Evolutionary conservation across 2,888 invertebrate genomes (phyloP).

Genomic region (Meiosimyza decipiens): DNA sequence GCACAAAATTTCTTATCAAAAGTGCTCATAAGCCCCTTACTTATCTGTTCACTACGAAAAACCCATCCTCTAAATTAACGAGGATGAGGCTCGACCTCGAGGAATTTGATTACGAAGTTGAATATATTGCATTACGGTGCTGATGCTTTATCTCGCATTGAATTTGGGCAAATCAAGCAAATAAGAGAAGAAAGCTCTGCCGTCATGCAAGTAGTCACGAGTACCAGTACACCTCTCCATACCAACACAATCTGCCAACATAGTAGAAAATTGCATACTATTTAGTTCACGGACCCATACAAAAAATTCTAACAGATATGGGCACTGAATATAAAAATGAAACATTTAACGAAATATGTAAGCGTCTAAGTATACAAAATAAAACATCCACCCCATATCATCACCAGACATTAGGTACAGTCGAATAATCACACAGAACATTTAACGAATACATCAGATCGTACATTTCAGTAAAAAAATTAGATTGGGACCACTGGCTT

Average conservation of each 20-base stretch:
- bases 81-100: conserved; percentile 48
- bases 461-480: conserved; percentile 22
- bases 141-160: neutral
- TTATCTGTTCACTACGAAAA: conserved; percentile 47
- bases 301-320: neutral
- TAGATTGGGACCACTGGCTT: conserved; percentile 21
- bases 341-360: neutral
- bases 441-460: conserved; percentile 26
- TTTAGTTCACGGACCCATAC: neutral
- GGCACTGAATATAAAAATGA: neutral
- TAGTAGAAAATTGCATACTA: neutral
- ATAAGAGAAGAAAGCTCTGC: no score
- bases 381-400: conserved; percentile 24
- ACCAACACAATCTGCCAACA: no score
- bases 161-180: no score
- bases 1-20: conserved; percentile 42
- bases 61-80: conserved; percentile 49
- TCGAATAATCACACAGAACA: conserved; percentile 23
- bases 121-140: conserved; percentile 43
- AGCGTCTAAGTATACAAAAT: neutral
- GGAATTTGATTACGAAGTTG: conserved; percentile 47
- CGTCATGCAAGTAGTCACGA: no score
- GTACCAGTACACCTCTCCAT: no score
- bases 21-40: conserved; percentile 48
- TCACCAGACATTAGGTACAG: conserved; percentile 22